Conservation (phyloP, 2,113 vertebrate species). For the Elephantulus edwardii region DNA sequence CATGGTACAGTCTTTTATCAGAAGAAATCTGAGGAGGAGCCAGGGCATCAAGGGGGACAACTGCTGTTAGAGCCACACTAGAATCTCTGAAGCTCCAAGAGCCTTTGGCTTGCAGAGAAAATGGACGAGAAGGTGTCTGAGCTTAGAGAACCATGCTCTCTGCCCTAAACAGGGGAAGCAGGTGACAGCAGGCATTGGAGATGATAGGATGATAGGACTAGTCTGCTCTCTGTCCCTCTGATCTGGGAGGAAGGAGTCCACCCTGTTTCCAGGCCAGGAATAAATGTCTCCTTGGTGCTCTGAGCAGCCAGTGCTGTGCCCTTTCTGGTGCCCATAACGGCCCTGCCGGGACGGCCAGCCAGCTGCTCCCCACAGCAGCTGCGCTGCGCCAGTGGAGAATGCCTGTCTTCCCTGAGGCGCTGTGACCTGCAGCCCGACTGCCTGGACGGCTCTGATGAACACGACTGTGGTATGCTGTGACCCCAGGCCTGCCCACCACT, state of each 20-base stretch:
- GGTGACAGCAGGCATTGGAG: neutral
- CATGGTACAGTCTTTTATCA: neutral
- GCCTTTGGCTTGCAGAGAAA: neutral
- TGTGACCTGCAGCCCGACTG: constrained; percentile 90
- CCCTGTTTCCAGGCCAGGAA: no score
- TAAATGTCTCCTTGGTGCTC: neutral
- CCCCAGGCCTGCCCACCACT: neutral
- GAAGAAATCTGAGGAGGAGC: neutral
- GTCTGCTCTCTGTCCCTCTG: neutral
- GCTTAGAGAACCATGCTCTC: neutral
- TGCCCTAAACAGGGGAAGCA: neutral
- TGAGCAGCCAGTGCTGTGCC: constrained; percentile 61
- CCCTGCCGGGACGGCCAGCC: constrained; percentile 31
- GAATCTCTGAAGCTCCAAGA: neutral
- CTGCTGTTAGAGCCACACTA: neutral
- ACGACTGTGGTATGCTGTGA: constrained; percentile 84
- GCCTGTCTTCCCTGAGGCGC: constrained; percentile 83
- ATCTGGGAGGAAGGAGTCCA: neutral
- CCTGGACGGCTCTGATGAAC: constrained; percentile 89
- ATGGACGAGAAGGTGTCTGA: neutral
- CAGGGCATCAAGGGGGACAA: neutral
- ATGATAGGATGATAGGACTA: neutral
- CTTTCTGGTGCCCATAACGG: constrained; percentile 52
- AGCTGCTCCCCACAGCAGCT: constrained; percentile 89
- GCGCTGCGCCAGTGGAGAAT: constrained; percentile 88